A percentile compares a stretch with the other conserved stretches of the same genome.
Conservation (phyloP, 2,797 vertebrate genomes). For the Crenichthys baileyi region DNA sequence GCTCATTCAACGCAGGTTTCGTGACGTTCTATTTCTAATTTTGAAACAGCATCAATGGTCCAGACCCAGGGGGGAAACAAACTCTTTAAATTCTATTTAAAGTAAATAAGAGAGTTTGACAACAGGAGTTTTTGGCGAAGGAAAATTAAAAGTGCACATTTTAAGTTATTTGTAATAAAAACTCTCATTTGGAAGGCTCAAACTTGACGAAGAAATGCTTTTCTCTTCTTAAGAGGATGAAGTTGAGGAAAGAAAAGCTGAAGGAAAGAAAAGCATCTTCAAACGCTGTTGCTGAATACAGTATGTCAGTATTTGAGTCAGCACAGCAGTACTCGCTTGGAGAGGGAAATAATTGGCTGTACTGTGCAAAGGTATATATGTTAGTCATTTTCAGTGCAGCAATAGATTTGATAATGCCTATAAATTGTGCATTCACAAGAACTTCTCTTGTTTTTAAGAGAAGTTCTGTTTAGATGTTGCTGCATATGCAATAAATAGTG, state of each 20-base stretch:
- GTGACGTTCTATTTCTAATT: too few species aligned
- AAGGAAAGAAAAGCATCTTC: constrained; percentile 57
- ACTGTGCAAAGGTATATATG: constrained; percentile 61
- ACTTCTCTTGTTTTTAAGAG: constrained; percentile 10
- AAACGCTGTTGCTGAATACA: constrained; percentile 63
- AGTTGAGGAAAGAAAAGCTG: too few species aligned
- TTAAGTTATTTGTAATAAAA: constrained; percentile 47
- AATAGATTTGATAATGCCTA: constrained; percentile 48
- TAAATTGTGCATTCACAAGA: constrained; percentile 36
- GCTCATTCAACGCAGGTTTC: too few species aligned
- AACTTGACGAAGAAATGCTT: constrained; percentile 20
- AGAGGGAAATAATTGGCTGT: constrained; percentile 79
- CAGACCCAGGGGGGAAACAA: too few species aligned
- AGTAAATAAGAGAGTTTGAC: neutral
- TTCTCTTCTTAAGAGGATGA: constrained; percentile 23
- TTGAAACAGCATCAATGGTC: too few species aligned
- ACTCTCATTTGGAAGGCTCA: constrained; percentile 27
- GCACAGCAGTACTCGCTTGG: constrained; percentile 58
- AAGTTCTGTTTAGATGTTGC: constrained; percentile 24
- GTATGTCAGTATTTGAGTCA: constrained; percentile 73
- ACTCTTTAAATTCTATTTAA: too few species aligned
- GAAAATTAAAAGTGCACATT: constrained; percentile 44
- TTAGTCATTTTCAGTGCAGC: constrained; percentile 62
- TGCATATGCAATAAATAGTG: constrained; percentile 20
- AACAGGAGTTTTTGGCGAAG: constrained; percentile 5